These are phyloP conservation scores for Ciconia maguari DNA, from an alignment of 2,113 vertebrate species.

Conservation along the genomic window DNA sequence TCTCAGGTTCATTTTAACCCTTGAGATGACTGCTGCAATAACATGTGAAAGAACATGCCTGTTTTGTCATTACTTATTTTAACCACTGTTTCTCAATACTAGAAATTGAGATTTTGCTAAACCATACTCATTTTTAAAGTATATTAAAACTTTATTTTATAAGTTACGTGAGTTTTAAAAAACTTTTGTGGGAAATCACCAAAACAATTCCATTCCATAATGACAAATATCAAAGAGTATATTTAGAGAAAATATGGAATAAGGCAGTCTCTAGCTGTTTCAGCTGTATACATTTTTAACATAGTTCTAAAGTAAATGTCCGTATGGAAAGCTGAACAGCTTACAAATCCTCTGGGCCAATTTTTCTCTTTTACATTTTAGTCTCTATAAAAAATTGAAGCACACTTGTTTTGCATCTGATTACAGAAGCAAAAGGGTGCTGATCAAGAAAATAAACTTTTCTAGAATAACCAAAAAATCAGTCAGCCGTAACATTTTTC, in stretches of 20 bases:
- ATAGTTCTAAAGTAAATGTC: background rate
- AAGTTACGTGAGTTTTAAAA: background rate
- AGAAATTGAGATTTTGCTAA: background rate
- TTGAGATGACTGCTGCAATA: constrained; percentile 15
- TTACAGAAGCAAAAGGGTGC: background rate
- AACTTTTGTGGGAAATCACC: background rate
- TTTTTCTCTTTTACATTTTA: background rate
- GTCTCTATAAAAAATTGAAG: background rate
- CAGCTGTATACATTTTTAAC: background rate
- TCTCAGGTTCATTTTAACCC: constrained; percentile 75
- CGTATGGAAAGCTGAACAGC: background rate
- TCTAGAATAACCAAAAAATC: background rate
- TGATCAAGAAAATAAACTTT: background rate
- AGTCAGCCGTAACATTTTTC: background rate
- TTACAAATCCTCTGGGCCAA: background rate
- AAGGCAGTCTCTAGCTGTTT: background rate
- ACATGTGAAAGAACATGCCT: background rate
- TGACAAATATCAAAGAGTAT: background rate
- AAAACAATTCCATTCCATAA: background rate
- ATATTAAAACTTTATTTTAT: too few species aligned
- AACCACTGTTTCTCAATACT: background rate
- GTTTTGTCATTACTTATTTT: background rate
- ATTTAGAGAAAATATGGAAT: background rate
- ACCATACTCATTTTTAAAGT: background rate
- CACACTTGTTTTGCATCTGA: background rate